phyloP scores from a whole-genome alignment of 2,797 vertebrate genomes.

The Crocidura indochinensis region DNA sequence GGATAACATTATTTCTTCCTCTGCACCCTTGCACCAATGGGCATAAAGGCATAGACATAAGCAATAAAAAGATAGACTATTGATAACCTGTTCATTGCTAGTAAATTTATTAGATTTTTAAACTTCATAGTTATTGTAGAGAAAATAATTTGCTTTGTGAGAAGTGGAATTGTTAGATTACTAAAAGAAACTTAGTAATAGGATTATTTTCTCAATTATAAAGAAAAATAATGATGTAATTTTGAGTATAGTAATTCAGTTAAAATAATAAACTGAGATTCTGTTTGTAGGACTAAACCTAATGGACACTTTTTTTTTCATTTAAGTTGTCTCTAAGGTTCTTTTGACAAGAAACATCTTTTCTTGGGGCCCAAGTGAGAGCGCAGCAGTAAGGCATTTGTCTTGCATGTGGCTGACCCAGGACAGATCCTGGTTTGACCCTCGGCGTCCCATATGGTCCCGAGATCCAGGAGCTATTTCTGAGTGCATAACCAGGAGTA shows the following conservation, averaged over 20 bases:
- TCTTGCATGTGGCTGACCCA: background rate
- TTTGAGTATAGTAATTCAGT: slow-evolving; percentile 33
- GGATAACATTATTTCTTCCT: slow-evolving; percentile 83
- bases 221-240: slow-evolving; percentile 64
- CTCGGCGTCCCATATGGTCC: too few species aligned
- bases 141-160: slow-evolving; percentile 57
- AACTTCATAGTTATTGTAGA: slow-evolving; percentile 80
- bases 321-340: slow-evolving; percentile 16
- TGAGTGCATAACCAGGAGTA: too few species aligned
- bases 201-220: slow-evolving; percentile 58
- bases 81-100: slow-evolving; percentile 83
- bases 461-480: too few species aligned
- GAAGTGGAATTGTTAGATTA: slow-evolving; percentile 60
- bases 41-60: slow-evolving; percentile 84
- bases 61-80: slow-evolving; percentile 86
- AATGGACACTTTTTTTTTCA: background rate
- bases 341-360: background rate
- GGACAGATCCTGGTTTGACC: background rate
- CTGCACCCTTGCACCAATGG: slow-evolving; percentile 75
- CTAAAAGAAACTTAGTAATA: slow-evolving; percentile 61
- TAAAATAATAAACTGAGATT: slow-evolving; percentile 45
- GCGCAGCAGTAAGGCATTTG: too few species aligned
- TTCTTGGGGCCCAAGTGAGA: too few species aligned
- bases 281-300: slow-evolving; percentile 3
- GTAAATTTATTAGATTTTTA: slow-evolving; percentile 84